These are phyloP conservation scores for Alectoris magna DNA, from an alignment of 2,797 vertebrate genomes.

Conservation along the genomic window DNA sequence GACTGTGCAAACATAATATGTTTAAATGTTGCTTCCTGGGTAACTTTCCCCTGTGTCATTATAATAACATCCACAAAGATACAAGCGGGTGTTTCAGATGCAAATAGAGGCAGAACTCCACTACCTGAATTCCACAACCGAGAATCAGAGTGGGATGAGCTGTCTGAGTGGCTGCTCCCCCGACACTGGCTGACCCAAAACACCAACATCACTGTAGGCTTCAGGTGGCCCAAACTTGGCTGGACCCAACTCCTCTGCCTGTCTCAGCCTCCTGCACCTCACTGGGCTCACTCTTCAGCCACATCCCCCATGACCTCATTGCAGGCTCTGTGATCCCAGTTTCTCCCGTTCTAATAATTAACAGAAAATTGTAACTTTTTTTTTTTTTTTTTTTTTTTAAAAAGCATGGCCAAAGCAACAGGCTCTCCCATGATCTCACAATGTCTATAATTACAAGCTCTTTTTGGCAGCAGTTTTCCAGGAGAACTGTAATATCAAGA, in stretches of 20 bases:
- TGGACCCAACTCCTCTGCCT: not conserved
- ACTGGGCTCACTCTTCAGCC: not conserved
- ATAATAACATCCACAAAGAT: not conserved
- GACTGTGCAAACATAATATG: not conserved
- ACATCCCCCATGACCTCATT: not conserved
- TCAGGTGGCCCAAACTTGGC: not conserved
- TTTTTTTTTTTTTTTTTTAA: too few relatives aligned
- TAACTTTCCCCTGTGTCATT: constrained; percentile 13
- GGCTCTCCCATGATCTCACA: not conserved
- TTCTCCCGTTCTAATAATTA: not conserved
- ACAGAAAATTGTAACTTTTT: not conserved
- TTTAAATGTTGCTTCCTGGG: constrained; percentile 34
- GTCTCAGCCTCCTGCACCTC: not conserved
- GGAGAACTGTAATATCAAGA: not conserved
- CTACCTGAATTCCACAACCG: not conserved
- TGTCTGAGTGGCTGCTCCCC: not conserved
- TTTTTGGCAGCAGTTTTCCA: not conserved
- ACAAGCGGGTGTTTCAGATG: constrained; percentile 44
- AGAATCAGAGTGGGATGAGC: not conserved
- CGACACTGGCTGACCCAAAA: not conserved
- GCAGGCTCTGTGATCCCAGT: not conserved
- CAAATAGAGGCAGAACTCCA: constrained; percentile 36
- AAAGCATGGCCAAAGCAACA: rapidly evolving
- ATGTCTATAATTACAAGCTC: not conserved
- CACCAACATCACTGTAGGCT: not conserved